Evolutionary conservation across 2,797 vertebrate species (phyloP).

Genomic region (Macroramphosus scolopax): DNA sequence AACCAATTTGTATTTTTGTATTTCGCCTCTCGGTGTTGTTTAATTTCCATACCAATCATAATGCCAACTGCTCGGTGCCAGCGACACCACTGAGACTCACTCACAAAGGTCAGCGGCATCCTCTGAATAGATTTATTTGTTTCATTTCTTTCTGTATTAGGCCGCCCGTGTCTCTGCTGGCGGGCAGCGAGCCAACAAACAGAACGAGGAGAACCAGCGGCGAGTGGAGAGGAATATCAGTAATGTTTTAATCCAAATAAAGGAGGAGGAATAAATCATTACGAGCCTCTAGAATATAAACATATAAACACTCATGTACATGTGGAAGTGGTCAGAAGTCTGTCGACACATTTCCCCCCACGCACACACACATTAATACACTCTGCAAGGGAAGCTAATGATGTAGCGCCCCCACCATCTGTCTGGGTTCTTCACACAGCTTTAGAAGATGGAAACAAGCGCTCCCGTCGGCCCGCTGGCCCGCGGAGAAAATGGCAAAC

Average conservation of each 20-base stretch:
- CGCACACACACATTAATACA: too few relatives aligned
- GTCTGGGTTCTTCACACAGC: too few relatives aligned
- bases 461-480: too few relatives aligned
- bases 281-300: constrained; percentile 6
- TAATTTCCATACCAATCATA: constrained; percentile 40
- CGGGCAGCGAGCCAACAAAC: constrained; percentile 14
- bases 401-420: constrained; percentile 35
- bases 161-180: constrained; percentile 12
- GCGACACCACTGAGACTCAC: constrained; percentile 55
- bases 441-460: too few relatives aligned
- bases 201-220: background rate
- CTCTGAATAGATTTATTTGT: constrained; percentile 46
- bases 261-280: background rate
- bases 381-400: too few relatives aligned
- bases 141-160: constrained; percentile 41
- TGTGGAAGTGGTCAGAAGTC: constrained; percentile 24
- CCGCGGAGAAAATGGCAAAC: too few relatives aligned
- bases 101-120: constrained; percentile 57
- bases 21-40: constrained; percentile 35
- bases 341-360: background rate
- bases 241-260: background rate
- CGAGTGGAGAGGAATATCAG: too few relatives aligned
- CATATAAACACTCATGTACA: constrained; percentile 2
- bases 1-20: constrained; percentile 15
- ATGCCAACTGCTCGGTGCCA: constrained; percentile 45